Evolutionary conservation across 2,888 invertebrate genomes (phyloP), one percentile per base, ranked within the genome.

Genomic region (Tenthredo scrophulariae): DNA sequence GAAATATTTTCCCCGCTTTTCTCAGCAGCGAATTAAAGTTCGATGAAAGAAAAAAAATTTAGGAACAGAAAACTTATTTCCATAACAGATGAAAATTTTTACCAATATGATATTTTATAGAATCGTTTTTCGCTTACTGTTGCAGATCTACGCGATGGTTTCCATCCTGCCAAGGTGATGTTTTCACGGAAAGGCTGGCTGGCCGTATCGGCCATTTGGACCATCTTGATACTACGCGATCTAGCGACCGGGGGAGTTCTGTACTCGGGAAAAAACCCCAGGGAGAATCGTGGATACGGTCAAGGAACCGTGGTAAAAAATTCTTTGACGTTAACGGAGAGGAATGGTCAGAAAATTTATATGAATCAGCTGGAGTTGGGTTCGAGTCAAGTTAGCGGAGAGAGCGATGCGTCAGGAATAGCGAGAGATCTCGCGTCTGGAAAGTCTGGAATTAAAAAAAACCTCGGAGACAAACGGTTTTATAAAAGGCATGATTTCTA

Each of bases 171-270:
- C 87, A 86, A 90, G 91, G 91, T 91, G 90, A 92, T 92, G 92
- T 88, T 88, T 89, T 89, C 88, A 87, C 88, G 89, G 87, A 87
- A 86, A 86, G 87, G 89, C 88, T 88, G 89, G 88, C 85, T 87
- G 92, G 92, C 91, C 92, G 87, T 91, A n/a, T 87, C 88, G 92
- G 90, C 91, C 91, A 87, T 89, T 85, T 90, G 90, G 89, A 88
- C 88, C 26, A 87, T 88, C 84, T 67, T 88, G 85, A 86, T 86
- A 80, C 18, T 74, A 10, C 43, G 22, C 10, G 77, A 58, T 33
- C 50, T 18, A 29, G 18, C 13, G n/a, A 46, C 1, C 33, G 84
- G 40, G 7, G 29, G 40, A 40, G 37, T 84, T 15, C 70, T 46
- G 46, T 43, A 46, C 46, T 33, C 84, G 33, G 70, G 40, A 18